These are phyloP conservation scores for Acipenser transmontanus DNA, from an alignment of 2,797 vertebrate species.

Conservation along the genomic window DNA sequence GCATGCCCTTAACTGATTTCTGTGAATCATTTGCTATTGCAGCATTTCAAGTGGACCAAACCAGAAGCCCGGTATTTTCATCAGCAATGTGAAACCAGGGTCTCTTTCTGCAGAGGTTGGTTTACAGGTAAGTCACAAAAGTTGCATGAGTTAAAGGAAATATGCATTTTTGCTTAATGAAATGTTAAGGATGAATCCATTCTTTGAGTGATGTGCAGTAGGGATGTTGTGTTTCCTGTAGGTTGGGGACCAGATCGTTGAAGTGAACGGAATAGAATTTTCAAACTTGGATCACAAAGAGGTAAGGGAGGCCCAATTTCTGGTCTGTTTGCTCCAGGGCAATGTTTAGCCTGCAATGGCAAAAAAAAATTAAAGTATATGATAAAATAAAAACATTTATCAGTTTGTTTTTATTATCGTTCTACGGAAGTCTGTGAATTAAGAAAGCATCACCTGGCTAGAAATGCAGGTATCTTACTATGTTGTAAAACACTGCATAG, in stretches of 20 bases:
- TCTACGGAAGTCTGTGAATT: too few relatives aligned
- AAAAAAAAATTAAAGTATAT: neutral
- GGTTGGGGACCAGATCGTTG: conserved; percentile 93
- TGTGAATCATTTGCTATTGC: neutral
- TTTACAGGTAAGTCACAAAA: conserved; percentile 67
- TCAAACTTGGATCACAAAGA: conserved; percentile 85
- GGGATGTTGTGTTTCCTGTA: conserved; percentile 29
- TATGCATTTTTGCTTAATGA: too few relatives aligned
- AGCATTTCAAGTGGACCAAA: conserved; percentile 94
- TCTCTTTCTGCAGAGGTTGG: conserved; percentile 92
- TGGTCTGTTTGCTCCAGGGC: too few relatives aligned
- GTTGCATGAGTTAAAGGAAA: neutral
- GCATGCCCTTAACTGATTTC: too few relatives aligned
- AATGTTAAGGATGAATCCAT: too few relatives aligned
- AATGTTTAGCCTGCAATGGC: too few relatives aligned
- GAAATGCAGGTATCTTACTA: too few relatives aligned
- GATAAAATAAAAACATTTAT: neutral
- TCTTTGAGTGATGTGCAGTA: too few relatives aligned
- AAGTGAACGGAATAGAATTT: conserved; percentile 93
- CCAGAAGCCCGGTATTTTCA: conserved; percentile 95
- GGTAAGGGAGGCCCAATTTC: conserved; percentile 47
- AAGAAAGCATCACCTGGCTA: too few relatives aligned
- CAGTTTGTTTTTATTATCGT: neutral
- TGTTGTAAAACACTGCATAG: too few relatives aligned
- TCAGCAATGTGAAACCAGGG: conserved; percentile 86